These are phyloP conservation scores for Hydropotes inermis DNA, from an alignment of 2,113 vertebrate species.

Conservation along the genomic window DNA sequence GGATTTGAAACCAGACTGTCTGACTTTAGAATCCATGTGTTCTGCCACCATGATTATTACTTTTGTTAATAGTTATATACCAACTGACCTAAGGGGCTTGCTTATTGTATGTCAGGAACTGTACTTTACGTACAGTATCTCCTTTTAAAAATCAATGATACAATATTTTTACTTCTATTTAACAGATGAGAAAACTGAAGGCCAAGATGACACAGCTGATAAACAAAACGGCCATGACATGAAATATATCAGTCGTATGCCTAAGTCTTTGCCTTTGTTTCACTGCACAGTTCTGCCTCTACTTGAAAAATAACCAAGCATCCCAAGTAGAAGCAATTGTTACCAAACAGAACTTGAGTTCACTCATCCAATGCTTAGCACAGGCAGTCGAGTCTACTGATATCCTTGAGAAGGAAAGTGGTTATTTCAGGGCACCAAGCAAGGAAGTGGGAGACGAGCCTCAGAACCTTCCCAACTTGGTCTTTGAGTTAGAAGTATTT, in stretches of 20 bases:
- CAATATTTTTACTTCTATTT: not conserved
- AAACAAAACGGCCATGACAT: not conserved
- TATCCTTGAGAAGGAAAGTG: not conserved
- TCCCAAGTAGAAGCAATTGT: not conserved
- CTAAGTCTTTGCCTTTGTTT: not conserved
- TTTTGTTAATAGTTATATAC: not conserved
- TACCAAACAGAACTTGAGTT: not conserved
- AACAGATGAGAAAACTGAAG: not conserved
- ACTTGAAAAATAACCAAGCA: not conserved
- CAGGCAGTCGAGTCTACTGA: not conserved
- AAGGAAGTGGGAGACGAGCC: not conserved
- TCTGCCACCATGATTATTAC: not conserved
- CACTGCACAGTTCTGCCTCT: not conserved
- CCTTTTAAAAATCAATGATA: not conserved
- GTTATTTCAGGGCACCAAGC: not conserved
- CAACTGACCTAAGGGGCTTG: not conserved
- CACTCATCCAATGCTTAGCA: not conserved
- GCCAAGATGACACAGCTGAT: not conserved
- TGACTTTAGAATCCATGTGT: not conserved
- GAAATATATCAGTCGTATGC: rapidly evolving
- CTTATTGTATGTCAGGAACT: not conserved
- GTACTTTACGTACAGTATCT: not conserved
- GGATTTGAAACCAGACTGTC: not conserved
- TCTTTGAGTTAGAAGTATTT: not conserved
- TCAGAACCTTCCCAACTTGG: not conserved